Evolutionary conservation across 2,113 vertebrate genomes (phyloP).

Genomic region (Penelope pileata): DNA sequence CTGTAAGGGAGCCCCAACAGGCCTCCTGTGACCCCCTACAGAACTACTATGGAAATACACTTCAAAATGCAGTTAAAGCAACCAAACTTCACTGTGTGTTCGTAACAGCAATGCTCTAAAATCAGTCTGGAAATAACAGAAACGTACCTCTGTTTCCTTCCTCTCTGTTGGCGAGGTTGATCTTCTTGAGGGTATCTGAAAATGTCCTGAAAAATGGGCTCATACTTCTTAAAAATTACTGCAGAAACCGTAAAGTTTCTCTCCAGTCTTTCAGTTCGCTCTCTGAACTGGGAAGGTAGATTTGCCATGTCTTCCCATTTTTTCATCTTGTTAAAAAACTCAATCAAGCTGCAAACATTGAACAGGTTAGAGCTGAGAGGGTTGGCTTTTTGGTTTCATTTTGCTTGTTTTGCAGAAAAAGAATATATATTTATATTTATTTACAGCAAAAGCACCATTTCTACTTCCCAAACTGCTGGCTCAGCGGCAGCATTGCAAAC

Average conservation of each 20-base stretch:
- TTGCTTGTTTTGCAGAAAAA: background rate
- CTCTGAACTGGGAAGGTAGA: constrained; percentile 87
- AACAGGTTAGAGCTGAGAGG: background rate
- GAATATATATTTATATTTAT: background rate
- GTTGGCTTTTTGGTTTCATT: background rate
- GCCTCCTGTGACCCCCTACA: background rate
- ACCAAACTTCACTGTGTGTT: background rate
- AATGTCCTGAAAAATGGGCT: constrained; percentile 92
- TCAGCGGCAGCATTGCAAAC: background rate
- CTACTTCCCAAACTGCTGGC: background rate
- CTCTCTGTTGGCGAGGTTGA: constrained; percentile 87
- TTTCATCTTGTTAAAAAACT: constrained; percentile 97
- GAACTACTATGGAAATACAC: background rate
- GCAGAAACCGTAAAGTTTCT: constrained; percentile 93
- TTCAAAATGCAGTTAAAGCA: background rate
- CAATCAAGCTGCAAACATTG: constrained; percentile 83
- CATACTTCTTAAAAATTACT: constrained; percentile 95
- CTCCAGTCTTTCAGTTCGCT: constrained; percentile 88
- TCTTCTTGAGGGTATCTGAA: constrained; percentile 91
- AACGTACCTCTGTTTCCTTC: constrained; percentile 89
- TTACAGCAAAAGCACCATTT: background rate
- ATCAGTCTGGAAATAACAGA: background rate
- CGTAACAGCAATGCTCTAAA: background rate
- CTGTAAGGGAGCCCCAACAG: background rate
- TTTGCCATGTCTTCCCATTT: constrained; percentile 97